phyloP scores from a whole-genome alignment of 1,140 invertebrate species.

The Ectropis grisescens region DNA sequence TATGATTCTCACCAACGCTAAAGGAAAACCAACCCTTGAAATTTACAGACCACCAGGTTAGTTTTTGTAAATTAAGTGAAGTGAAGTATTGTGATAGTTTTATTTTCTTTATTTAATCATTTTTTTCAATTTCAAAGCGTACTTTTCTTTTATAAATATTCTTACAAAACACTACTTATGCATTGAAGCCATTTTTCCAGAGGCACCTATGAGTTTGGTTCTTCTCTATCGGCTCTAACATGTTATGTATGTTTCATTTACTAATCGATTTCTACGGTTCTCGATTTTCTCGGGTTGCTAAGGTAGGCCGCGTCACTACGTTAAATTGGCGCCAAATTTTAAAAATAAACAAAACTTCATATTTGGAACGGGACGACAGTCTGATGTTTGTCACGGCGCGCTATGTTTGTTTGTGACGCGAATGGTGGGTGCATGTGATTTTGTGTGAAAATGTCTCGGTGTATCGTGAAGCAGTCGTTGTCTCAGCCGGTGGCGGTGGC shows the following conservation, averaged over 20 bases:
- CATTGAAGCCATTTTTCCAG: no score
- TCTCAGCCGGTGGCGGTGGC: conserved; percentile 28
- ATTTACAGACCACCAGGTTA: conserved; percentile 90
- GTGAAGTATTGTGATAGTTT: no score
- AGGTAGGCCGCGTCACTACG: conserved; percentile 28
- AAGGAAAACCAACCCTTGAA: conserved; percentile 85
- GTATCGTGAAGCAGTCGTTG: conserved; percentile 54
- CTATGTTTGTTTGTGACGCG: conserved; percentile 25
- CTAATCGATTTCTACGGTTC: no score
- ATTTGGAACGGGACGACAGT: conserved; percentile 61
- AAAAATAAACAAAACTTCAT: conserved; percentile 66
- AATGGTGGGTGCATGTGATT: conserved; percentile 24
- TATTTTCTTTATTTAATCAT: no score
- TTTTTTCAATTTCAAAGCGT: no score
- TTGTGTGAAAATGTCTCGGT: conserved; percentile 46
- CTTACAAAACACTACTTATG: no score
- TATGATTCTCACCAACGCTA: conserved; percentile 69
- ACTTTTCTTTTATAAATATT: no score
- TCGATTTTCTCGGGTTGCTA: no score
- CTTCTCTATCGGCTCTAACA: no score
- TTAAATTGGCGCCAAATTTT: conserved; percentile 61
- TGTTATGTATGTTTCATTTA: no score
- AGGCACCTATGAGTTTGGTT: no score
- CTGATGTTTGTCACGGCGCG: conserved; percentile 44
- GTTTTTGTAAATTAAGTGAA: no score